Evolutionary conservation across 2,113 vertebrate species (phyloP).

Genomic region (Xerus inauris): DNA sequence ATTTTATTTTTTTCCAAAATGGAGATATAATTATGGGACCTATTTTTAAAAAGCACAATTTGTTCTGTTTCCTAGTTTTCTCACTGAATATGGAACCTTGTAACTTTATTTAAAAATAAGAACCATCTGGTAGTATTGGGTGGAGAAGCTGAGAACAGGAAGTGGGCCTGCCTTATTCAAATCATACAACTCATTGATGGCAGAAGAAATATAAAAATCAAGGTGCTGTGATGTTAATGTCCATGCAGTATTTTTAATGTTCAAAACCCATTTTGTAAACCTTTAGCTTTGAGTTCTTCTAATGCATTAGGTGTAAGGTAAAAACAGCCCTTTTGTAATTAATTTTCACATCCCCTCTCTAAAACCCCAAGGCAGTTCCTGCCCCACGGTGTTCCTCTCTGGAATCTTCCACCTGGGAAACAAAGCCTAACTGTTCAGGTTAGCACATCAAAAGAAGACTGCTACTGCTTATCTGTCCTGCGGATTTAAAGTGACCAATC

Average conservation of each 20-base stretch:
- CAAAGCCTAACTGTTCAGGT: no score
- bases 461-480: no score
- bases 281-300: background rate
- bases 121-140: background rate
- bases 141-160: background rate
- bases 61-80: background rate
- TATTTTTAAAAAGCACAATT: background rate
- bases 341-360: no score
- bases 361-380: no score
- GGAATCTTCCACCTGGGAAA: no score
- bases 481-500: no score
- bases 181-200: background rate
- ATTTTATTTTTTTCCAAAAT: background rate
- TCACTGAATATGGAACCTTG: background rate
- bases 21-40: background rate
- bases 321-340: no score
- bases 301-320: background rate
- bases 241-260: background rate
- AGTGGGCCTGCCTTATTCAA: background rate
- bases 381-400: no score
- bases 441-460: no score
- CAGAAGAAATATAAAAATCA: background rate
- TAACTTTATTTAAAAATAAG: conserved; percentile 29
- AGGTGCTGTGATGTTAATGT: background rate
- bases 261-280: background rate